Conservation (phyloP, 2,113 vertebrate genomes). For the Rhynchomys soricoides region DNA sequence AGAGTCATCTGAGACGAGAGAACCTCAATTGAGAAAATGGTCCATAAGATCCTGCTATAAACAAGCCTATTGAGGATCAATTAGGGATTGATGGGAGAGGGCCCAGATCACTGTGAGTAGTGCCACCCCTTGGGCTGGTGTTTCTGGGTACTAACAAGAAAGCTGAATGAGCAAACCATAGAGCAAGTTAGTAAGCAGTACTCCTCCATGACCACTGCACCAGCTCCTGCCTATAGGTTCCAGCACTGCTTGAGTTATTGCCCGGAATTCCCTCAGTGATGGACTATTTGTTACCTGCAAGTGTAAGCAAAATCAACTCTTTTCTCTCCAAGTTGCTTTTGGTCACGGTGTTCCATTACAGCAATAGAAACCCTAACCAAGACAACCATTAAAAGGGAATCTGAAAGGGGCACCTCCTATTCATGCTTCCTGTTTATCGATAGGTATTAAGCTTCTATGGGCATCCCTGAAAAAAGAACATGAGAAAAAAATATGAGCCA, state of each 20-base stretch:
- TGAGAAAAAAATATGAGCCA: constrained; percentile 14
- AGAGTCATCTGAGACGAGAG: not conserved
- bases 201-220: not conserved
- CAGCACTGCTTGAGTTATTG: not conserved
- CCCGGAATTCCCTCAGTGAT: not conserved
- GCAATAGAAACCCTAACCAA: not conserved
- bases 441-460: constrained; percentile 5
- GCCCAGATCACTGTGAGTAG: not conserved
- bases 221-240: not conserved
- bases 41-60: not conserved
- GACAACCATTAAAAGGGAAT: not conserved
- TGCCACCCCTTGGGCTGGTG: not conserved
- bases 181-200: not conserved
- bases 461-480: constrained; percentile 14
- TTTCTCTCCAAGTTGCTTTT: not conserved
- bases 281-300: not conserved
- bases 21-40: not conserved
- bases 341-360: not conserved
- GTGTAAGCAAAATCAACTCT: not conserved
- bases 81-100: not conserved
- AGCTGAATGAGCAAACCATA: too few species aligned
- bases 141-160: not conserved
- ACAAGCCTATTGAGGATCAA: not conserved
- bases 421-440: not conserved
- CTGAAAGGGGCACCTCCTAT: not conserved